phyloP scores from a whole-genome alignment of 2,797 vertebrate genomes.

The Chelonia mydas region DNA sequence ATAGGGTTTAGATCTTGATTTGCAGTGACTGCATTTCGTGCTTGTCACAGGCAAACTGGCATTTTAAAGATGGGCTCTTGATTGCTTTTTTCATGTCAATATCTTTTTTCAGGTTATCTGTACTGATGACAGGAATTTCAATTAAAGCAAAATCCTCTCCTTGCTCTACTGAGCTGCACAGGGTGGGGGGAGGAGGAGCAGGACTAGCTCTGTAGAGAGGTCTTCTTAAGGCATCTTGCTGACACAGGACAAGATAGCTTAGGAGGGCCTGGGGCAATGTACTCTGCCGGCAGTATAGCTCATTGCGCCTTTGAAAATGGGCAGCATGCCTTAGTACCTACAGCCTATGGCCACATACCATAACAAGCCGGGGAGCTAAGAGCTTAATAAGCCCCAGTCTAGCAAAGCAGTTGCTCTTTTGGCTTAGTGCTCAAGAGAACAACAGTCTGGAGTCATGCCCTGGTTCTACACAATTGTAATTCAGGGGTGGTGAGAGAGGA shows the following conservation, averaged over 20 bases:
- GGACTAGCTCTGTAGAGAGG: conserved; percentile 40
- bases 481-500: neutral
- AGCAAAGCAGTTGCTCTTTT: neutral
- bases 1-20: conserved; percentile 34
- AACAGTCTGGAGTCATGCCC: neutral
- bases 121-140: conserved; percentile 77
- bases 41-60: conserved; percentile 72
- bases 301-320: conserved; percentile 56
- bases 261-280: conserved; percentile 60
- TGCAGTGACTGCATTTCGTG: conserved; percentile 65
- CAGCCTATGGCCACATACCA: conserved; percentile 44
- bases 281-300: conserved; percentile 43
- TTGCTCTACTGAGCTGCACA: conserved; percentile 54
- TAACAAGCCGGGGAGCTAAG: conserved; percentile 30
- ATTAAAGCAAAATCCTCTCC: conserved; percentile 67
- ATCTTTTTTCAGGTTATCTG: conserved; percentile 73
- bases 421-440: conserved; percentile 25
- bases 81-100: conserved; percentile 70
- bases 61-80: conserved; percentile 70
- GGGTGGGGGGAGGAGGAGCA: conserved; percentile 48
- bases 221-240: conserved; percentile 69
- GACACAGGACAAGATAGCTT: conserved; percentile 73
- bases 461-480: neutral
- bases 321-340: conserved; percentile 32
- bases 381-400: conserved; percentile 63